Percentiles rank a stretch among this genome's conserved stretches.
Evolutionary conservation across 2,888 invertebrate genomes (phyloP).

Genomic region (Leucoma salicis): DNA sequence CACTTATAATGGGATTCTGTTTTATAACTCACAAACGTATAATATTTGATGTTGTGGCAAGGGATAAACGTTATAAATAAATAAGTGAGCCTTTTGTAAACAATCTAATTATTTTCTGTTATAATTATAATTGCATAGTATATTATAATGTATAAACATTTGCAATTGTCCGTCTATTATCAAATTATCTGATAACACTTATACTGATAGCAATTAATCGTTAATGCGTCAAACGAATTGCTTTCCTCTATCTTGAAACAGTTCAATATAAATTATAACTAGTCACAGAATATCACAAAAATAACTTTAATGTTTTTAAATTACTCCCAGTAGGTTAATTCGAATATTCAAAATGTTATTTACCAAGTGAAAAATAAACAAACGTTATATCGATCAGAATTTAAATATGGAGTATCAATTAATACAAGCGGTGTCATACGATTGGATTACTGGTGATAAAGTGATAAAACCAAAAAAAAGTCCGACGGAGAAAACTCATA

Average conservation of each 20-base stretch:
- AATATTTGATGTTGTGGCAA: too few species aligned
- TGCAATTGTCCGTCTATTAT: slow-evolving; percentile 13
- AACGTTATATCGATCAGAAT: slow-evolving; percentile 8
- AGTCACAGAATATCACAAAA: too few species aligned
- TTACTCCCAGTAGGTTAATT: too few species aligned
- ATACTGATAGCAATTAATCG: slow-evolving; percentile 26
- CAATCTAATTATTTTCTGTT: too few species aligned
- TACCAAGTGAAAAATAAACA: not conserved
- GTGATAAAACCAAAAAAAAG: slow-evolving; percentile 43
- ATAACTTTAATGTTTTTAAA: too few species aligned
- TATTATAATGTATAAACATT: slow-evolving; percentile 8
- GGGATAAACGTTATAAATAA: too few species aligned
- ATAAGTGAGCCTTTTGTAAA: too few species aligned
- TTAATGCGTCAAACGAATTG: slow-evolving; percentile 25
- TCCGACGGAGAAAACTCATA: slow-evolving; percentile 53
- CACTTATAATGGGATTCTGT: too few species aligned
- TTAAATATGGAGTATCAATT: slow-evolving; percentile 37
- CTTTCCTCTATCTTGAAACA: slow-evolving; percentile 16
- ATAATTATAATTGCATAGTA: too few species aligned
- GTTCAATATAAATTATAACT: not conserved
- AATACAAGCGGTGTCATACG: slow-evolving; percentile 25
- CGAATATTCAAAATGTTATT: not conserved
- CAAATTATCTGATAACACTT: slow-evolving; percentile 26
- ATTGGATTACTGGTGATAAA: slow-evolving; percentile 17
- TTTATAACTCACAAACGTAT: too few species aligned